Evolutionary conservation across 2,113 vertebrate species (phyloP), one percentile per base, ranked within the genome.

Genomic region (Polypterus senegalus): DNA sequence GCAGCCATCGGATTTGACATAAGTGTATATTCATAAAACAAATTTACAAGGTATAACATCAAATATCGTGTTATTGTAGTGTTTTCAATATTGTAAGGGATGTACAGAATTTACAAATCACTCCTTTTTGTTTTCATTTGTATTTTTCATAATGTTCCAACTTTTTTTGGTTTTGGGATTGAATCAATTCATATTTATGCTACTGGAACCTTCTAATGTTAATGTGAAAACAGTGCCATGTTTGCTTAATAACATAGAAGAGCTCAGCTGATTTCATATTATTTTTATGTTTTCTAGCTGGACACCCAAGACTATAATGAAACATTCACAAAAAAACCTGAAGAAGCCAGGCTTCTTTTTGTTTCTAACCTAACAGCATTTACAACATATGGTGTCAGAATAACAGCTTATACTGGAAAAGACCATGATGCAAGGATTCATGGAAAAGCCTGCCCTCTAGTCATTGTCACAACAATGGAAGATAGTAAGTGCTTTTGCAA

Each of bases 341-440:
- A 81, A 66, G 92, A 96, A 71, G 65, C 71, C 59, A 88, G 72
- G 68, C 71, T 65, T 9, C 76, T 93, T 47, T 75, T 89, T 73
- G 78, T 96, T 66, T 81, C 78, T 45, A 86, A 91, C 71, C 77
- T 98, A 69, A 90, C 84, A 57, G 86, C 93, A 58, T 98, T 93
- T 71, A 92, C 92, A 3, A 82, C 65, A 44, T 97, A 98, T 74
- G 86, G 76, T 5, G 86, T 97, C 64, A 81, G 84, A 10, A 74
- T 97, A 70, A 88, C 76, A 2, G 92, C 91, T 49, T 97, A 95
- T 72, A 94, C 88, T 0, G 93, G 91, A 9, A 77, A 86, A 4
- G 4, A 84, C 58, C 80, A 79, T 62, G 62, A 75, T 1, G 91
- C 87, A 1, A 64, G 73, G 6, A 58, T 52, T 9, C 81, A 93